phyloP scores from a whole-genome alignment of 2,888 invertebrate genomes.

The Chloroclysta siterata region DNA sequence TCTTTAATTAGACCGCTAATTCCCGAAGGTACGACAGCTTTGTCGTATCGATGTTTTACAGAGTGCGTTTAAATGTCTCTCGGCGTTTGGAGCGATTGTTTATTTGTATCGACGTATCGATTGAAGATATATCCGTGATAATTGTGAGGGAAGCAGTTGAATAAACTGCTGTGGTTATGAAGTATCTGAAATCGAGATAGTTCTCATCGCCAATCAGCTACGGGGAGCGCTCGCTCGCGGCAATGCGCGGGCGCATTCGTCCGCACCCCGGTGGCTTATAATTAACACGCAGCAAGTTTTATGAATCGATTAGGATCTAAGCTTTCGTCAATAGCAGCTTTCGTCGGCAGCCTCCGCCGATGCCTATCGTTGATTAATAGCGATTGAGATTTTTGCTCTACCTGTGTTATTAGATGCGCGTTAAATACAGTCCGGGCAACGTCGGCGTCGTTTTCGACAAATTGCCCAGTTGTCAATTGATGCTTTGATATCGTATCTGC shows the following conservation, averaged over 20 bases:
- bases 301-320: conserved; percentile 85
- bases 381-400: conserved; percentile 80
- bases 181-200: conserved; percentile 72
- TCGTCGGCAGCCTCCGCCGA: conserved; percentile 71
- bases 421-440: conserved; percentile 65
- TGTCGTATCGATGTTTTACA: conserved; percentile 37
- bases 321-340: conserved; percentile 84
- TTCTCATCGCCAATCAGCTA: conserved; percentile 65
- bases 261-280: conserved; percentile 82
- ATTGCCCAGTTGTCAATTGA: conserved; percentile 71
- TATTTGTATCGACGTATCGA: conserved; percentile 40
- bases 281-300: conserved; percentile 84
- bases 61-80: conserved; percentile 34
- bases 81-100: conserved; percentile 32
- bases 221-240: conserved; percentile 67
- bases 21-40: conserved; percentile 46
- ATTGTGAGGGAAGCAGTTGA: conserved; percentile 70
- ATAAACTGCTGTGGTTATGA: conserved; percentile 69
- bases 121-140: conserved; percentile 55
- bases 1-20: conserved; percentile 55
- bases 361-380: conserved; percentile 81
- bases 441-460: conserved; percentile 70
- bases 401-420: conserved; percentile 75
- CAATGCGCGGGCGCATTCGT: conserved; percentile 54
- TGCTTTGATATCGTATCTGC: conserved; percentile 63